These are phyloP conservation scores for Hyperopisus bebe DNA, from an alignment of 2,113 vertebrate species.

Conservation along the genomic window DNA sequence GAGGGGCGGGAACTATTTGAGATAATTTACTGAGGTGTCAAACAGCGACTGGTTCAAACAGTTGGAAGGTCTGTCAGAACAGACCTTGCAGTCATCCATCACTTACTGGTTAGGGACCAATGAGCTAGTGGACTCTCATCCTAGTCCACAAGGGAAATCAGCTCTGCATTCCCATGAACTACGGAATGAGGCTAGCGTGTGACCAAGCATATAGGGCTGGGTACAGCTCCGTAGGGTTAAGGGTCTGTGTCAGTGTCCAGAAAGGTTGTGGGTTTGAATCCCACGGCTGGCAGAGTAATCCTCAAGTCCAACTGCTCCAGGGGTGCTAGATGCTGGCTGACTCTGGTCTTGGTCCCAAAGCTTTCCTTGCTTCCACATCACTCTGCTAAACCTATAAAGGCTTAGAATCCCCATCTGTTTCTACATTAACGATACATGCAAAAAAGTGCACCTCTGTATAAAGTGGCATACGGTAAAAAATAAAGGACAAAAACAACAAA, in stretches of 20 bases:
- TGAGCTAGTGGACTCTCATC: not conserved
- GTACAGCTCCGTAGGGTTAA: not conserved
- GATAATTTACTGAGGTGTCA: not conserved
- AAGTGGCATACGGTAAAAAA: not conserved
- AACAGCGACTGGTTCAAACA: not conserved
- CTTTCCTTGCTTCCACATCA: not conserved
- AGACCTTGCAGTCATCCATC: not conserved
- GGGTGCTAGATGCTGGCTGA: not conserved
- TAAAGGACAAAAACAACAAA: not conserved
- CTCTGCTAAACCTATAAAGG: not conserved
- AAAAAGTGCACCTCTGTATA: not conserved
- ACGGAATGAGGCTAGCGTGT: not conserved
- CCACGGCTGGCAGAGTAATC: not conserved
- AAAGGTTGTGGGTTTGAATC: not conserved
- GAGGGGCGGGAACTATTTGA: not conserved
- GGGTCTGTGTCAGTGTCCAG: not conserved
- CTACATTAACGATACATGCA: not conserved
- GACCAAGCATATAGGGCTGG: not conserved
- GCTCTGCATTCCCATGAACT: not conserved
- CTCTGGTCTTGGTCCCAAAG: not conserved
- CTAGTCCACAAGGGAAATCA: not conserved
- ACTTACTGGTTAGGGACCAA: not conserved
- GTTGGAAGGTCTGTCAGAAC: slow-evolving; percentile 17
- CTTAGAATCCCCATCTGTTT: not conserved
- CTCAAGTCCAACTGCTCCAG: not conserved